Base-by-base conservation (phyloP, 2,888 invertebrate genomes). In the Perizoma affinitatum region DNA sequence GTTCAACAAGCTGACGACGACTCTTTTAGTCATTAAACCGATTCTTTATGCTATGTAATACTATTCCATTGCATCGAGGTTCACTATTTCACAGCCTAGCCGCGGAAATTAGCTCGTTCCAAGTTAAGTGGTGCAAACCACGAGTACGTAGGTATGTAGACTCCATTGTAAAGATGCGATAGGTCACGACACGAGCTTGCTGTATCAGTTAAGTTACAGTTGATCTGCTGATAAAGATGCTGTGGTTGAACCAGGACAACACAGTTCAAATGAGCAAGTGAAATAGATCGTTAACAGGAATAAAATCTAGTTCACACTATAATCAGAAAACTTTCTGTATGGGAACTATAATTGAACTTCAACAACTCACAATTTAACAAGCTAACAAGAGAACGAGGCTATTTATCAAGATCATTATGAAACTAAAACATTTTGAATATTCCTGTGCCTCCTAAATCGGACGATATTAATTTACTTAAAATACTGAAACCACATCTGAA, bases 101-200 rank as follows among this genome's bases (percentile, higher is more conserved):
- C 44, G 49, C 61, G 68, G 66, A 64, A 64, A 63, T 58, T 57
- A 66, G 54, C 61, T 34, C 51, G 38, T 33, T 59, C 44, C 43
- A 63, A 63, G 63, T 56, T 49, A 63, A 58, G 53, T 63, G 52
- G 58, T 55, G 38, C 53, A 35, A 40, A 38, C 50, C 50, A 48
- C 45, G n/a, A 57, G 53, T 54, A 51, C 51, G 54, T 50, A 9
- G 10, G 49, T 54, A 51, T 54, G 57, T 50, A 9, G 10, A 40
- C 44, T 58, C 22, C 40, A 53, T 56, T 53, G 58, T 55, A 40
- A 52, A 58, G 63, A 58, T 34, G 50, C 50, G 47, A 48, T 58
- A 58, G 58, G 54, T 51, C 36, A 7, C 38, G 38, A 38, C 7
- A 58, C 48, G 52, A 55, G 44, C 43, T 49, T 35, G 33, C 35